phyloP scores from a whole-genome alignment of 2,797 vertebrate genomes.

The Artibeus jamaicensis region DNA sequence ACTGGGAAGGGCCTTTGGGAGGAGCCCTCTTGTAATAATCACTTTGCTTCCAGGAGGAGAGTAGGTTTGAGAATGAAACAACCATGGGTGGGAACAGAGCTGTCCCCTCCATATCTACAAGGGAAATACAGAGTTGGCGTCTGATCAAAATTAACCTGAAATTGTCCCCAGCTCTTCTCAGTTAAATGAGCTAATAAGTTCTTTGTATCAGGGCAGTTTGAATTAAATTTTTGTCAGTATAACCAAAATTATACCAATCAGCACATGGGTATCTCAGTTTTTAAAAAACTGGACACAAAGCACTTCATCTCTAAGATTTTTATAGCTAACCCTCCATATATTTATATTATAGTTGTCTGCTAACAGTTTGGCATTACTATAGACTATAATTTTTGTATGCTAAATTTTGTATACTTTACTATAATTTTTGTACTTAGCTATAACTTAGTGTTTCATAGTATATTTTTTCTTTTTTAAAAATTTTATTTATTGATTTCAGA shows the following conservation, averaged over 20 bases:
- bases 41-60: background rate
- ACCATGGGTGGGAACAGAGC: background rate
- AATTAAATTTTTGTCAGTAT: background rate
- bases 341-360: background rate
- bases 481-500: background rate
- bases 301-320: background rate
- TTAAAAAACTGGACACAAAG: background rate
- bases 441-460: background rate
- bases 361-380: background rate
- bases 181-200: background rate
- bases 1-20: background rate
- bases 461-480: background rate
- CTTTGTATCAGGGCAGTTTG: background rate
- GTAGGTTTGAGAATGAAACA: background rate
- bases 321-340: background rate
- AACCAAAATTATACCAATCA: background rate
- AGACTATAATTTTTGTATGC: background rate
- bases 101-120: background rate
- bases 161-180: background rate
- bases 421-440: background rate
- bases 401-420: background rate
- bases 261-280: background rate
- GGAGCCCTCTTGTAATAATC: background rate
- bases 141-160: background rate
- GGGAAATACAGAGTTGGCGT: background rate